A percentile compares a stretch with the other conserved stretches of the same genome.
Evolutionary conservation across 2,797 vertebrate species (phyloP).

Genomic region (Chelon auratus): DNA sequence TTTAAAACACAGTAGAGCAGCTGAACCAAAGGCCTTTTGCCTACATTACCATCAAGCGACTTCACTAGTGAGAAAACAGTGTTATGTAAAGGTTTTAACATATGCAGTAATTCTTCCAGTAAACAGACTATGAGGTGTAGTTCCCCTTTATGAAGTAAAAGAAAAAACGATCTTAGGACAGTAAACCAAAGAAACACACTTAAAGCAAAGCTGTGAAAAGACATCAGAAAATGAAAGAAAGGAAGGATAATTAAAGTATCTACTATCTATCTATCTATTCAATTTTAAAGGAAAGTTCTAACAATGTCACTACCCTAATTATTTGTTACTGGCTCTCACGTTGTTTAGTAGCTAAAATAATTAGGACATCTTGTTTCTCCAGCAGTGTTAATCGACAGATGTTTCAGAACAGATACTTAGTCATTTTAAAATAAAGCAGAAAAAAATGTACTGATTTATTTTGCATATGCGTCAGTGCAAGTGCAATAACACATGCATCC

Average conservation of each 20-base stretch:
- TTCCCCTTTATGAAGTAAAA: constrained; percentile 11
- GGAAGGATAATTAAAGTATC: too few species aligned
- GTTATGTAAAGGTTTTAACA: not conserved
- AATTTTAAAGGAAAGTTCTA: not conserved
- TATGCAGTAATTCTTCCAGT: not conserved
- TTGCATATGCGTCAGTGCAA: constrained; percentile 39
- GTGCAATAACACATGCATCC: constrained; percentile 56
- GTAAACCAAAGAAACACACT: not conserved
- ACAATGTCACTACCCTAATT: not conserved
- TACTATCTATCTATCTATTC: too few species aligned
- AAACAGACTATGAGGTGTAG: constrained; percentile 13
- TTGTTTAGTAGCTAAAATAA: not conserved
- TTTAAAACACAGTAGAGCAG: not conserved
- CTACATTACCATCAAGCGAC: too few species aligned
- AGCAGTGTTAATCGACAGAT: not conserved
- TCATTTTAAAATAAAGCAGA: constrained; percentile 33
- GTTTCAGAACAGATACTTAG: not conserved
- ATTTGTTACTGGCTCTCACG: not conserved
- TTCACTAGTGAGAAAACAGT: not conserved
- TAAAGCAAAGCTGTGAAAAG: constrained; percentile 16
- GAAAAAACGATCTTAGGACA: not conserved
- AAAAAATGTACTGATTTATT: constrained; percentile 23
- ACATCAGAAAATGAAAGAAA: constrained; percentile 1
- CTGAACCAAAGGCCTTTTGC: not conserved
- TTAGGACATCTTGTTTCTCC: not conserved